Conservation (phyloP, 2,113 vertebrate genomes). For the Garra rufa region DNA sequence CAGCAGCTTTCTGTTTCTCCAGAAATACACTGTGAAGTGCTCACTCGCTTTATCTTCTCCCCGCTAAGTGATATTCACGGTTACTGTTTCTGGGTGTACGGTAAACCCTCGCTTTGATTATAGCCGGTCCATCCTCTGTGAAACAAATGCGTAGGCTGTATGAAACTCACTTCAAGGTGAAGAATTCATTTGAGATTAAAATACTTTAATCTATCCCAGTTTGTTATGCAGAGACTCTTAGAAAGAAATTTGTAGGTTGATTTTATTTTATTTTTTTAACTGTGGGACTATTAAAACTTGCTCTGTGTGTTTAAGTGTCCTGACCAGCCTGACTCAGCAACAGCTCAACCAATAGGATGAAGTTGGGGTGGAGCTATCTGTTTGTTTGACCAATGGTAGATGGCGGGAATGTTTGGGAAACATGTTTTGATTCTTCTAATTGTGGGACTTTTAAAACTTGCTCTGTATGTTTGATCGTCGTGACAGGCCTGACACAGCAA, state of each 20-base stretch:
- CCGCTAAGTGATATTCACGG: conserved; percentile 14
- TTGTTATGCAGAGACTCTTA: neutral
- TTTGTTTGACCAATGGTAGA: neutral
- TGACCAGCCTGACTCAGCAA: neutral
- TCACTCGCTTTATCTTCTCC: conserved; percentile 42
- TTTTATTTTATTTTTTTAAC: neutral
- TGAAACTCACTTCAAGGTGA: neutral
- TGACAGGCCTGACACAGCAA: no score
- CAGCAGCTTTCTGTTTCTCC: conserved; percentile 28
- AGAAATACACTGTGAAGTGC: conserved; percentile 26
- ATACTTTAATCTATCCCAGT: neutral
- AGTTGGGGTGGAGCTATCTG: neutral
- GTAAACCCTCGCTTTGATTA: neutral
- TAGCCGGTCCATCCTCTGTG: conserved; percentile 19
- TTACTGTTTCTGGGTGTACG: conserved; percentile 1
- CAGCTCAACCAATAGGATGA: neutral
- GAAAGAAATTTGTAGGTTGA: neutral
- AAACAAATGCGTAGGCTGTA: neutral
- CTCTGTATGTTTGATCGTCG: no score
- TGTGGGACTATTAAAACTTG: neutral
- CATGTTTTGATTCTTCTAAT: no score
- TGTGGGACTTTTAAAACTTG: no score
- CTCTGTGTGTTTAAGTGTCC: neutral
- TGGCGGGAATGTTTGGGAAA: neutral
- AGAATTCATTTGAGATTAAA: neutral